phyloP scores from a whole-genome alignment of 1,140 invertebrate species.

The Drosophila gunungcola region DNA sequence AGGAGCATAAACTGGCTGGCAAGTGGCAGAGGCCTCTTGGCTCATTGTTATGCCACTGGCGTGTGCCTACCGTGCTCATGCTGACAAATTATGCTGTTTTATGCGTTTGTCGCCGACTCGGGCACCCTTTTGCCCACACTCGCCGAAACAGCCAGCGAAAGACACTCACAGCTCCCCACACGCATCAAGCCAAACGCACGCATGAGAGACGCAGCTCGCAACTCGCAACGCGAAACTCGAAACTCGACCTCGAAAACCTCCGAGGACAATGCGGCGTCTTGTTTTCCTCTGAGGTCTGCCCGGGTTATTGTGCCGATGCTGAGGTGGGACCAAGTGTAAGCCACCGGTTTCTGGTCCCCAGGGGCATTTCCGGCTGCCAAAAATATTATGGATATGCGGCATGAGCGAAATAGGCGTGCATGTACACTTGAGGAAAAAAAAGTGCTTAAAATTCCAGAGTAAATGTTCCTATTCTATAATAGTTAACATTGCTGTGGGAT shows the following conservation, averaged over 20 bases:
- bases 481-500: no score
- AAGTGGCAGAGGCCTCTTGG: conserved; percentile 10
- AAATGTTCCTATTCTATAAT: no score
- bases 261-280: conserved; percentile 47
- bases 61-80: conserved; percentile 63
- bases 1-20: conserved; percentile 9
- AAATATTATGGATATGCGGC: conserved; percentile 73
- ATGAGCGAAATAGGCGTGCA: conserved; percentile 49
- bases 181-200: conserved; percentile 65
- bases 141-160: conserved; percentile 3
- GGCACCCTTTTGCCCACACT: conserved; percentile 10
- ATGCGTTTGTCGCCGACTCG: conserved; percentile 73
- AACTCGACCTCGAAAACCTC: conserved; percentile 33
- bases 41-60: conserved; percentile 71
- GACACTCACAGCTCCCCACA: conserved; percentile 18
- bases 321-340: conserved; percentile 25
- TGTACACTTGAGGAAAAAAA: background rate
- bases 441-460: no score
- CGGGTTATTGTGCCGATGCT: conserved; percentile 34
- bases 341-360: conserved; percentile 63
- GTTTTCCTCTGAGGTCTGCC: conserved; percentile 64
- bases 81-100: conserved; percentile 82
- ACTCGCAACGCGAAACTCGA: conserved; percentile 24
- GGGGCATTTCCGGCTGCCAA: conserved; percentile 69
- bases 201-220: conserved; percentile 50